Evolutionary conservation across 2,113 vertebrate genomes (phyloP).

Genomic region (Lophius piscatorius): DNA sequence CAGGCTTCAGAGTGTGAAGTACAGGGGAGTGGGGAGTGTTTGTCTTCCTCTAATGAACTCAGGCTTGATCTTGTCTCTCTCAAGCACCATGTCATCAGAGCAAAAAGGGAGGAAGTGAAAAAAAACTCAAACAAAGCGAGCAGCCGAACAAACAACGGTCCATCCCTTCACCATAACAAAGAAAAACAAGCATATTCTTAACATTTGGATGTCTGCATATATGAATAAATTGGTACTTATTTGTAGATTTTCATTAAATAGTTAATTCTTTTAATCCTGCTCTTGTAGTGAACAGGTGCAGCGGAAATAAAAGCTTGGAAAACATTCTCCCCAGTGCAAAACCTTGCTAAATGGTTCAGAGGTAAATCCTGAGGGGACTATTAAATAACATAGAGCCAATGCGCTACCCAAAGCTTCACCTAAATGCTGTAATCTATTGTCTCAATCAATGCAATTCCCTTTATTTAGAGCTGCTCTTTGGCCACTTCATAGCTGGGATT

Average conservation of each 20-base stretch:
- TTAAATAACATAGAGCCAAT: conserved; percentile 49
- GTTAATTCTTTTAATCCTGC: not conserved
- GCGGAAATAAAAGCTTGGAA: conserved; percentile 26
- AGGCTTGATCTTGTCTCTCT: conserved; percentile 52
- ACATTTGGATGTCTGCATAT: no score
- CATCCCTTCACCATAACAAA: not conserved
- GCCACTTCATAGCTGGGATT: conserved; percentile 14
- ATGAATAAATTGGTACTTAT: no score
- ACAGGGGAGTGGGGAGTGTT: conserved; percentile 54
- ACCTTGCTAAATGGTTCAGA: conserved; percentile 40
- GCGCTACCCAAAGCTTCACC: conserved; percentile 22
- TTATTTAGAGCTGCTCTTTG: conserved; percentile 35
- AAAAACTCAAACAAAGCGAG: conserved; percentile 9
- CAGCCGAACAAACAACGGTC: not conserved
- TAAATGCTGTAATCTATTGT: conserved; percentile 52
- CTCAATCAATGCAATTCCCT: conserved; percentile 54
- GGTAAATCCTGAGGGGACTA: conserved; percentile 30
- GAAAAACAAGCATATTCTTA: no score
- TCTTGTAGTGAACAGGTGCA: not conserved
- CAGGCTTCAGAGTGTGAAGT: conserved; percentile 44
- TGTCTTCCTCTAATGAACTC: conserved; percentile 70
- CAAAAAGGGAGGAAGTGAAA: conserved; percentile 2
- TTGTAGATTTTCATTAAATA: not conserved
- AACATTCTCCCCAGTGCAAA: conserved; percentile 22
- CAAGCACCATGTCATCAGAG: conserved; percentile 35